These are phyloP conservation scores for Laspeyria flexula DNA, from an alignment of 2,888 invertebrate genomes.

Conservation along the genomic window DNA sequence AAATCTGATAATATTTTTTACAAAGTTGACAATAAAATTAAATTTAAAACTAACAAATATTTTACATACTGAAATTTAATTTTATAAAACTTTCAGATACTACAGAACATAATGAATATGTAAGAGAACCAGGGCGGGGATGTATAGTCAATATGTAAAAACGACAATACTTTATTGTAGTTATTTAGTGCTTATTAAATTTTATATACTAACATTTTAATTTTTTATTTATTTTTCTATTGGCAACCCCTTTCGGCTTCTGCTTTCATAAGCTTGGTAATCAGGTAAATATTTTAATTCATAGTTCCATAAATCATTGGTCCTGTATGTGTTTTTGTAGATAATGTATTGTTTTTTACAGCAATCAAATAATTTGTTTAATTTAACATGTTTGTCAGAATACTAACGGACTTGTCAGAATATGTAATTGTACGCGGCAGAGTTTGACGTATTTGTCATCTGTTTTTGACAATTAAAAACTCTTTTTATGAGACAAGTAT, in stretches of 20 bases:
- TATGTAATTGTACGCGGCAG: too few relatives aligned
- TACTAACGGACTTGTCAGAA: too few relatives aligned
- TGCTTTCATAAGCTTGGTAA: slow-evolving; percentile 19
- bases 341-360: background rate
- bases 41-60: background rate
- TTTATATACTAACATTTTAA: slow-evolving; percentile 38
- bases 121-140: slow-evolving; percentile 36
- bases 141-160: slow-evolving; percentile 26
- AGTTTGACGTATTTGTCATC: too few relatives aligned
- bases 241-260: slow-evolving; percentile 41
- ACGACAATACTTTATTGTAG: slow-evolving; percentile 28
- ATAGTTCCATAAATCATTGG: background rate
- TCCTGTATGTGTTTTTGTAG: too few relatives aligned
- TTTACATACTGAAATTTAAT: slow-evolving; percentile 9
- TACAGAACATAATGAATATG: slow-evolving; percentile 61
- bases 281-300: background rate
- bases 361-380: too few relatives aligned
- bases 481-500: too few relatives aligned
- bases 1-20: background rate
- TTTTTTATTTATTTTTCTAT: slow-evolving; percentile 47
- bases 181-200: slow-evolving; percentile 44
- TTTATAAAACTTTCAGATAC: slow-evolving; percentile 55
- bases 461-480: too few relatives aligned
- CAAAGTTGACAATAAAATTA: background rate
- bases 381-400: too few relatives aligned